A percentile compares a stretch with the other conserved stretches of the same genome.
Conservation (phyloP, 1,140 invertebrate genomes). For the Euwallacea fornicatus region DNA sequence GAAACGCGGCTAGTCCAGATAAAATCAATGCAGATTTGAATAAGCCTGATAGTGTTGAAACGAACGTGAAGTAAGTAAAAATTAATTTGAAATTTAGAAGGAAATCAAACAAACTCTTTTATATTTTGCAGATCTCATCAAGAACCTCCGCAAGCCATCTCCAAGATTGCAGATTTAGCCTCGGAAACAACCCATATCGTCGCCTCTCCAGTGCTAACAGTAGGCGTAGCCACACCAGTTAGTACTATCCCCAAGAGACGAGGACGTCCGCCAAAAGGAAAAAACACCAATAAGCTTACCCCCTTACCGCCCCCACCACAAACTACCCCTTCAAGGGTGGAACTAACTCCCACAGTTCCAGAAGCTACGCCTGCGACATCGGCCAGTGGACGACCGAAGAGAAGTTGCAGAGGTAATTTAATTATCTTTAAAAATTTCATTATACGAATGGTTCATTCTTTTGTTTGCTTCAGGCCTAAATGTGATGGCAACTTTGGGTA, state of each 20-base stretch:
- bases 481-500: constrained; percentile 48
- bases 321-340: background rate
- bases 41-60: background rate
- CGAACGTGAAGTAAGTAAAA: too few species aligned
- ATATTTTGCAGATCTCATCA: background rate
- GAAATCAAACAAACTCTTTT: too few species aligned
- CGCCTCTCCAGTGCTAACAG: constrained; percentile 18
- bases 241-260: constrained; percentile 38
- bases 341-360: constrained; percentile 5
- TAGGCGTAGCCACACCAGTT: constrained; percentile 23
- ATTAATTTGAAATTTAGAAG: too few species aligned
- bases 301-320: background rate
- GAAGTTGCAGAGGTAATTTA: constrained; percentile 49
- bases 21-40: constrained; percentile 27
- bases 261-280: constrained; percentile 43
- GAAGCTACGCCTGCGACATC: background rate
- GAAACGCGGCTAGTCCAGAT: constrained; percentile 24
- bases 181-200: constrained; percentile 26
- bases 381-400: constrained; percentile 46
- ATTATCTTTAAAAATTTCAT: background rate
- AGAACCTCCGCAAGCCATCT: constrained; percentile 7
- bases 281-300: constrained; percentile 1
- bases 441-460: background rate
- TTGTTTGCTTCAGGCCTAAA: constrained; percentile 20
- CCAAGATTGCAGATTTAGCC: constrained; percentile 26